Evolutionary conservation across 2,113 vertebrate genomes (phyloP).

Genomic region (Paradoxurus hermaphroditus): DNA sequence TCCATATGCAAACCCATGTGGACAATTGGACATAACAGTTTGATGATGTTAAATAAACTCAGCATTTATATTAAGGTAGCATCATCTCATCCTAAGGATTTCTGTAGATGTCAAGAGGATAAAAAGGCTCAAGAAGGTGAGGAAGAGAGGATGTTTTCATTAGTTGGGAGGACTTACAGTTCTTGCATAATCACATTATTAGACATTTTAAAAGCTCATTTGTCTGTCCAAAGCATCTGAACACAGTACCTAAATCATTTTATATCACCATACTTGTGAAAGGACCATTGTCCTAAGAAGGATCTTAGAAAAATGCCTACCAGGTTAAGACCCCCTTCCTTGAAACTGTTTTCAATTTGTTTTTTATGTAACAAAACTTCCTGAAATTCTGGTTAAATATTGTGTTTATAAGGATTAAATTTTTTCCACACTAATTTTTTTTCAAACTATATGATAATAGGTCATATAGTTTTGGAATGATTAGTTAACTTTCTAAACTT

Average conservation of each 20-base stretch:
- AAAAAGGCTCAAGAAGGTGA: not conserved
- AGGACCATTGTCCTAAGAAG: not conserved
- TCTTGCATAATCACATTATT: not conserved
- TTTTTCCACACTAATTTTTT: not conserved
- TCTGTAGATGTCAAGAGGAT: not conserved
- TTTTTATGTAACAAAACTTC: not conserved
- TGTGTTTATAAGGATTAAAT: not conserved
- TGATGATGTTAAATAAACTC: conserved; percentile 60
- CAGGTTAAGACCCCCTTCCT: not conserved
- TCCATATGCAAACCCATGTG: conserved; percentile 75
- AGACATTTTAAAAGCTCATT: conserved; percentile 21
- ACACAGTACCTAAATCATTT: not conserved
- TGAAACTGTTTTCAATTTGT: not conserved
- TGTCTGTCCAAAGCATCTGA: conserved; percentile 13
- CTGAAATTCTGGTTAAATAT: not conserved
- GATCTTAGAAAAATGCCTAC: not conserved
- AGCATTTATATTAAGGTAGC: conserved; percentile 45
- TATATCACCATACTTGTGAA: conserved; percentile 21
- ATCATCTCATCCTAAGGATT: conserved; percentile 8
- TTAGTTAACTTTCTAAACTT: not conserved
- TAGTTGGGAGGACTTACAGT: not conserved
- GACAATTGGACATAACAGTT: conserved; percentile 47
- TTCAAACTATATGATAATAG: too few relatives aligned
- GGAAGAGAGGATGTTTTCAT: conserved; percentile 29
- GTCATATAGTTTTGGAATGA: not conserved